Conservation (phyloP, 1,140 invertebrate species). For the Bombyx mandarina region DNA sequence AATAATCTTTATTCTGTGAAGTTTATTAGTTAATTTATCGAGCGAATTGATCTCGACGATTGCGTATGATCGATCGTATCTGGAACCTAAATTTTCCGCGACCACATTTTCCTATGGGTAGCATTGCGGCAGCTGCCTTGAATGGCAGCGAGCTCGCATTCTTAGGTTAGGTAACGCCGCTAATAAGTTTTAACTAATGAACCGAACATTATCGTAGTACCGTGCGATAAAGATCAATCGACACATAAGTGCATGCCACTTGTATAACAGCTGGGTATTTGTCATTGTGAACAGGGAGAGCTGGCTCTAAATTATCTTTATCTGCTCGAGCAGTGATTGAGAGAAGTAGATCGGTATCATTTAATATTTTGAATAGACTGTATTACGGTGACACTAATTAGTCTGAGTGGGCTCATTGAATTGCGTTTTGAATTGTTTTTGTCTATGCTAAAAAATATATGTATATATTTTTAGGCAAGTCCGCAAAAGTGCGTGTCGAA, state of each 20-base stretch:
- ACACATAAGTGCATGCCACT: conserved; percentile 15
- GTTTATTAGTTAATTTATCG: too few species aligned
- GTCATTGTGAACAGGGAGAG: conserved; percentile 6
- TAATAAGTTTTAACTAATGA: conserved; percentile 5
- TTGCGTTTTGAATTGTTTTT: conserved; percentile 1
- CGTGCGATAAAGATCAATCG: conserved; percentile 10
- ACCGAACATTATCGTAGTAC: conserved; percentile 7
- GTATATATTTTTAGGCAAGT: too few species aligned
- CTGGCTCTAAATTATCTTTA: conserved; percentile 3
- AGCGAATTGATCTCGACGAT: too few species aligned
- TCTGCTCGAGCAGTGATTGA: conserved; percentile 1
- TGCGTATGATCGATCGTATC: too few species aligned
- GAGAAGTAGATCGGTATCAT: conserved; percentile 3
- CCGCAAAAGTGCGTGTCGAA: background rate
- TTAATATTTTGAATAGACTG: conserved; percentile 7
- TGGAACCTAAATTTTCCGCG: too few species aligned
- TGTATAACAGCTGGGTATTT: conserved; percentile 15
- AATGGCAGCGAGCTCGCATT: too few species aligned
- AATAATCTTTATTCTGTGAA: too few species aligned
- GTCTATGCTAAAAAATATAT: background rate
- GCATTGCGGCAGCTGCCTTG: too few species aligned
- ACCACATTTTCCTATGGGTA: too few species aligned
- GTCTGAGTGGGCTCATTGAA: background rate
- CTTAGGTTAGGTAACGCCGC: conserved; percentile 2
- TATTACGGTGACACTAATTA: conserved; percentile 9